Conservation (phyloP, 1,140 invertebrate genomes). For the Drepana arcuata region DNA sequence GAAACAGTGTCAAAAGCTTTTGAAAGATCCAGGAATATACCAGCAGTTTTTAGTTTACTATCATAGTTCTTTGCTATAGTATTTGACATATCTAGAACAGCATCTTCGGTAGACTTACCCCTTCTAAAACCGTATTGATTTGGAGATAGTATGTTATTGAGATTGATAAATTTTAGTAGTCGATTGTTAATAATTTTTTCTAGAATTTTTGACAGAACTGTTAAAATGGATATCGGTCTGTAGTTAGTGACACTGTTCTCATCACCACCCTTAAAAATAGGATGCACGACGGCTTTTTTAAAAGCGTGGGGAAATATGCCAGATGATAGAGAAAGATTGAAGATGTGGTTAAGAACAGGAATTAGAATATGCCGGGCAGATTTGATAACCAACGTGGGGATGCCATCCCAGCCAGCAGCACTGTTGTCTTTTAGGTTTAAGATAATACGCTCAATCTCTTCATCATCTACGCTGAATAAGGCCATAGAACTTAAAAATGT, state of each 20-base stretch:
- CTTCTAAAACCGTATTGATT: conserved; percentile 1
- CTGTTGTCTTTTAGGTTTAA: neutral
- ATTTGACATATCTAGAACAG: neutral
- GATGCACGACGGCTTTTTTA: conserved; percentile 1
- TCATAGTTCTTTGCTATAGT: neutral
- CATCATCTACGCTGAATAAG: neutral
- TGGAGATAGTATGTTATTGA: neutral
- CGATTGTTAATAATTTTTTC: conserved; percentile 10
- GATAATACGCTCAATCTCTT: conserved; percentile 1
- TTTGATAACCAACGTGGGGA: neutral
- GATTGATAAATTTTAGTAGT: neutral
- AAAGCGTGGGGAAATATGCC: neutral
- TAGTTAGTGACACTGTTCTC: conserved; percentile 3
- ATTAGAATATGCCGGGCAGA: neutral
- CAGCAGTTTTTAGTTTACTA: neutral
- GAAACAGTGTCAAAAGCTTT: conserved; percentile 5
- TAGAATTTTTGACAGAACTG: conserved; percentile 8
- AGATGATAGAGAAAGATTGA: neutral
- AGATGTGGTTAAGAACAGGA: too few species aligned
- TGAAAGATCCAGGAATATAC: conserved; percentile 1
- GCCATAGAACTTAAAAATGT: too few species aligned
- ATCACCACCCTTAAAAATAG: conserved; percentile 1
- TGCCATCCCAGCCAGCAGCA: conserved; percentile 9
- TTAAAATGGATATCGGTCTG: conserved; percentile 7
- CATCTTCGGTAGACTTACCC: neutral